A percentile compares a stretch with the other conserved stretches of the same genome.
These are phyloP conservation scores for Dendrocincla tyrannina DNA, from an alignment of 2,797 vertebrate genomes.

Conservation along the genomic window DNA sequence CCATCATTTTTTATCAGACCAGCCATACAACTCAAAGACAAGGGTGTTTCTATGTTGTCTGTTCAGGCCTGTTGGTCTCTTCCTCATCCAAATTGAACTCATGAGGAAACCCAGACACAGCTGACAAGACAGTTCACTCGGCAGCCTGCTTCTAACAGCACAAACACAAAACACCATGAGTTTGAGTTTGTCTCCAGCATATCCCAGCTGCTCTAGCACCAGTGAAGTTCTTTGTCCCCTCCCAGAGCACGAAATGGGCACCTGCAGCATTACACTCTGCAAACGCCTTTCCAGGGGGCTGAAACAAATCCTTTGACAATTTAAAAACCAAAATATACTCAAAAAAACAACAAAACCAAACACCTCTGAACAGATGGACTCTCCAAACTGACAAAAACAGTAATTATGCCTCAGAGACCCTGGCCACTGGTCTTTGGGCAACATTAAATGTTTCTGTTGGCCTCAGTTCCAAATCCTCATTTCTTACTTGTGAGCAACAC, in stretches of 20 bases:
- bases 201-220: neutral
- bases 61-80: neutral
- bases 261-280: rapidly evolving
- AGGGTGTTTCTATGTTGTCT: neutral
- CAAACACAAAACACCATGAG: neutral
- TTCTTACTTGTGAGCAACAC: neutral
- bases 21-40: neutral
- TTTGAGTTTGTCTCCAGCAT: neutral
- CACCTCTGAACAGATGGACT: neutral
- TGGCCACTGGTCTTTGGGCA: neutral
- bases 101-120: slow-evolving; percentile 16
- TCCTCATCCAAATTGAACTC: neutral
- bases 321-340: neutral
- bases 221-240: rapidly evolving
- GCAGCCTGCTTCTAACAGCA: neutral
- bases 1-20: neutral
- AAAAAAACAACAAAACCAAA: neutral
- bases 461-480: neutral
- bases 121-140: neutral
- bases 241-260: rapidly evolving
- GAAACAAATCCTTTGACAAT: neutral
- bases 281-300: neutral
- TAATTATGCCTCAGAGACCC: neutral
- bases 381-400: neutral
- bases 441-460: neutral